Percentiles rank a stretch among this genome's conserved stretches.
Conservation (phyloP, 1,140 invertebrate species). For the Solenopsis fugax region DNA sequence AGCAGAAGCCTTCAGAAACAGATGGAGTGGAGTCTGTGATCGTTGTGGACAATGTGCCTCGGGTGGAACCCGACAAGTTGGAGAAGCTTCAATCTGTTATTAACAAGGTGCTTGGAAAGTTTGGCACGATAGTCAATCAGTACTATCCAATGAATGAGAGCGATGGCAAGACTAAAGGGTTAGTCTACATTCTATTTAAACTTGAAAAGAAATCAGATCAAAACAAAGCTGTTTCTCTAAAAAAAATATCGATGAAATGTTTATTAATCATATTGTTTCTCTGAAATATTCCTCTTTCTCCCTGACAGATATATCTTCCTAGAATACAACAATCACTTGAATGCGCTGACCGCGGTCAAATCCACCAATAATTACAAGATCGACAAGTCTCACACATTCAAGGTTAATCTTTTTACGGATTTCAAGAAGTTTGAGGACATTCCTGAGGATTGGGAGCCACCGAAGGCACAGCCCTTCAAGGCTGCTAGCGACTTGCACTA, state of each 20-base stretch:
- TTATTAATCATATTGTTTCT: background rate
- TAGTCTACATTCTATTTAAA: slow-evolving; percentile 59
- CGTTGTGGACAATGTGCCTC: slow-evolving; percentile 98
- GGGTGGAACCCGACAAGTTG: slow-evolving; percentile 96
- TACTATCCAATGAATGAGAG: slow-evolving; percentile 94
- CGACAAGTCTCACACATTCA: slow-evolving; percentile 98
- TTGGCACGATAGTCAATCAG: slow-evolving; percentile 96
- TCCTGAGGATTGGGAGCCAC: slow-evolving; percentile 97
- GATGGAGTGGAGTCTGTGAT: slow-evolving; percentile 98
- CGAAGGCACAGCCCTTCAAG: slow-evolving; percentile 94
- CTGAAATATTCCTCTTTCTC: background rate
- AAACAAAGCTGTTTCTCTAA: background rate
- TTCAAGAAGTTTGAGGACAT: slow-evolving; percentile 98
- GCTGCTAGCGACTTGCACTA: slow-evolving; percentile 96
- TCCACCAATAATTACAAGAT: slow-evolving; percentile 97
- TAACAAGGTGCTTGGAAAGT: slow-evolving; percentile 96
- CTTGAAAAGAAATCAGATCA: background rate
- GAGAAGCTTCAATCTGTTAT: slow-evolving; percentile 98
- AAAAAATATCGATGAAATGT: background rate
- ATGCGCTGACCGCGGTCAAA: slow-evolving; percentile 95
- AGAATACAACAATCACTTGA: slow-evolving; percentile 94
- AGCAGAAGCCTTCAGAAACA: slow-evolving; percentile 95
- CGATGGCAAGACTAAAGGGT: slow-evolving; percentile 95
- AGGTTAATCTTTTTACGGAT: slow-evolving; percentile 98
- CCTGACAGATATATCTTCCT: slow-evolving; percentile 94